Conservation (phyloP, 2,888 invertebrate genomes). For the Microplitis deprimator region DNA sequence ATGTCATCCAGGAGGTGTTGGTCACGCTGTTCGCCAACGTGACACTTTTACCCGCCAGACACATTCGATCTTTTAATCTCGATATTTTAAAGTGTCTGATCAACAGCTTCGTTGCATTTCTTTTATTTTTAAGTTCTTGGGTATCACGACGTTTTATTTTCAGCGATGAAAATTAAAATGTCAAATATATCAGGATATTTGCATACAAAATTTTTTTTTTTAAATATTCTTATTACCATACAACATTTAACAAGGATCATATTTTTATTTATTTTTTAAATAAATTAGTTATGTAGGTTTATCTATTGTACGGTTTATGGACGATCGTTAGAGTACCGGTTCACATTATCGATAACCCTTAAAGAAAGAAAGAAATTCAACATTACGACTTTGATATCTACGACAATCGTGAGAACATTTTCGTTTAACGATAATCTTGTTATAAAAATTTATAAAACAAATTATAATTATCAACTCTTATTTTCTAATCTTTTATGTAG, state of each 20-base stretch:
- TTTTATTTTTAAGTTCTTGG: background rate
- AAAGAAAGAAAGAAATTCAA: background rate
- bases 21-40: slow-evolving; percentile 34
- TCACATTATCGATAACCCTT: slow-evolving; percentile 14
- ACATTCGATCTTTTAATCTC: slow-evolving; percentile 55
- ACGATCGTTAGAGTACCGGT: background rate
- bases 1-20: slow-evolving; percentile 54
- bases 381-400: background rate
- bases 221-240: background rate
- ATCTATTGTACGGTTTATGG: slow-evolving; percentile 3
- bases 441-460: background rate
- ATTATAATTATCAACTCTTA: background rate
- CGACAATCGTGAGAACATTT: background rate
- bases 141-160: background rate
- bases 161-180: slow-evolving; percentile 14
- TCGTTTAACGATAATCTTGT: background rate
- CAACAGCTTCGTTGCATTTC: slow-evolving; percentile 10
- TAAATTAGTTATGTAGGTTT: background rate
- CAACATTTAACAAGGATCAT: slow-evolving; percentile 20
- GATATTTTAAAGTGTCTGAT: slow-evolving; percentile 46
- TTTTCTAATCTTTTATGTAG: background rate
- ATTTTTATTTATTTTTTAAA: background rate
- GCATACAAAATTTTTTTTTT: slow-evolving; percentile 3
- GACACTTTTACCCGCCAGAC: slow-evolving; percentile 44
- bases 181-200: slow-evolving; percentile 19